Evolutionary conservation across 2,113 vertebrate species (phyloP).

Genomic region (Chaetodon trifascialis): DNA sequence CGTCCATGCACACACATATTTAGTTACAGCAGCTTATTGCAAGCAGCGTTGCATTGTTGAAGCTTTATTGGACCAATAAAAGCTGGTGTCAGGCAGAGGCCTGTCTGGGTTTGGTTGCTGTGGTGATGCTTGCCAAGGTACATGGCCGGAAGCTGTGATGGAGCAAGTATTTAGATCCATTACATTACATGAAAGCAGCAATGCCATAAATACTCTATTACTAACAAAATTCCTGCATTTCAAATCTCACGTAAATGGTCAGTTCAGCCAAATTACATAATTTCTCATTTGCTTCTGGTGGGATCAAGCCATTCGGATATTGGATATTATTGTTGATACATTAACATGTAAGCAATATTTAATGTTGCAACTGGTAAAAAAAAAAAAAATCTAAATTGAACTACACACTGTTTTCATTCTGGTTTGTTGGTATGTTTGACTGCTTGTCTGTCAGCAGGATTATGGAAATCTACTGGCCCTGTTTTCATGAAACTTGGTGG

Average conservation of each 20-base stretch:
- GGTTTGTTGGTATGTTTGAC: no score
- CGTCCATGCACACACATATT: slow-evolving; percentile 28
- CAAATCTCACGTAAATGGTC: background rate
- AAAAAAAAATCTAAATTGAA: no score
- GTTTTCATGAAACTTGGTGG: no score
- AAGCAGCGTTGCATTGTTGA: slow-evolving; percentile 45
- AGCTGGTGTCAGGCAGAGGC: slow-evolving; percentile 39
- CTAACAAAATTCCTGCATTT: background rate
- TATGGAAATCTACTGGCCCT: no score
- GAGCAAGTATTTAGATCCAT: slow-evolving; percentile 18
- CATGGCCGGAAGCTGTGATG: slow-evolving; percentile 7
- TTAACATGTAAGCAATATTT: background rate
- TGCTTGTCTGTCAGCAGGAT: no score
- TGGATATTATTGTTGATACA: no score
- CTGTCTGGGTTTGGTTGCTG: slow-evolving; percentile 69
- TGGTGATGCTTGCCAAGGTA: slow-evolving; percentile 58
- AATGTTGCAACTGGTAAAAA: background rate
- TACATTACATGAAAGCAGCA: slow-evolving; percentile 10
- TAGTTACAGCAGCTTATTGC: slow-evolving; percentile 57
- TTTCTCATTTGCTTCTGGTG: background rate
- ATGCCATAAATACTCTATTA: background rate
- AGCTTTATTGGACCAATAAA: slow-evolving; percentile 71
- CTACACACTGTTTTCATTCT: no score
- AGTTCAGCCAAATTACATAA: background rate
- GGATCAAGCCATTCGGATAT: no score